Evolutionary conservation across 2,797 vertebrate species (phyloP).

Genomic region (Microchirus variegatus): DNA sequence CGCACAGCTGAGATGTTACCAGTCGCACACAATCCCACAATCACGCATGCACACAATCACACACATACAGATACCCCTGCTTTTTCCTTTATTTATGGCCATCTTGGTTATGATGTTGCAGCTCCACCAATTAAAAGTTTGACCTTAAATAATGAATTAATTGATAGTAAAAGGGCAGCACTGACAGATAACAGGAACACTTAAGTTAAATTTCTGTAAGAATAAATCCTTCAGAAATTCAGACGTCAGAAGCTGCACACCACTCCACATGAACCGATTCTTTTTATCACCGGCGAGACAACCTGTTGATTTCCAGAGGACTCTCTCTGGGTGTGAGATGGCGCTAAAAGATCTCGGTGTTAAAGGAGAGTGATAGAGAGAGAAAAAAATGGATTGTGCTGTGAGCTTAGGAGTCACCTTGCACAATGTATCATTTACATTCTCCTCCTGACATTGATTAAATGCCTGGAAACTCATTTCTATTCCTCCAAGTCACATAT

Average conservation of each 20-base stretch:
- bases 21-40: neutral
- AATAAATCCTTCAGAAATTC: neutral
- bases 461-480: neutral
- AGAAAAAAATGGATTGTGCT: neutral
- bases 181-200: too few relatives aligned
- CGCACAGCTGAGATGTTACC: conserved; percentile 6
- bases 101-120: too few relatives aligned
- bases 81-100: too few relatives aligned
- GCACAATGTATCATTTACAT: neutral
- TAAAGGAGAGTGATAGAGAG: neutral
- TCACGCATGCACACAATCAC: too few relatives aligned
- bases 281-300: conserved; percentile 3
- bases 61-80: too few relatives aligned
- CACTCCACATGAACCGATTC: neutral
- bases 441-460: neutral
- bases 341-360: neutral
- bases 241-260: neutral
- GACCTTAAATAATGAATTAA: too few relatives aligned
- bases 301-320: conserved; percentile 21
- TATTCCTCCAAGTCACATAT: neutral
- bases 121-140: too few relatives aligned
- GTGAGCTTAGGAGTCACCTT: neutral
- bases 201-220: neutral
- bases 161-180: too few relatives aligned
- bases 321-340: neutral